Base-by-base conservation (phyloP, 2,888 invertebrate genomes). In the Ctenicera cuprea region DNA sequence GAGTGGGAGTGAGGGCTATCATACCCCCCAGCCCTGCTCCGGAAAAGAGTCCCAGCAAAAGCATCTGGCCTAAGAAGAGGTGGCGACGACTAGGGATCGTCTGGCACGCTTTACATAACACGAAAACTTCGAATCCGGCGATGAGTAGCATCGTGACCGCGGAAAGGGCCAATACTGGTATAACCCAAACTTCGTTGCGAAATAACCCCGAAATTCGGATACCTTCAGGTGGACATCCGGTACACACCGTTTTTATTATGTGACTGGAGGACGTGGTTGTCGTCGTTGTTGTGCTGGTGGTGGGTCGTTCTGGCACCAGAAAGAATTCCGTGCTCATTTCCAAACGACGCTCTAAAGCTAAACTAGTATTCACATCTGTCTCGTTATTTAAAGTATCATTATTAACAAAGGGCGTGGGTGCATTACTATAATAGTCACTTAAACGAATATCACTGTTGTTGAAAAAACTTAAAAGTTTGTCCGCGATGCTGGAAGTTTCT, bases 291-390 rank as follows among this genome's bases (percentile, higher is more conserved):
- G 81, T 79, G 57, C 84, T 80, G 7, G 84, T 85, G 71, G 88
- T 86, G 54, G 88, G 85, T 75, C 88, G 89, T 80, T 90, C 89
- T 38, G 95, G 95, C 81, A 95, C 90, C 79, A 94, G 89, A 86
- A 95, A 95, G 87, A 92, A 95, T 86, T 95, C 95, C 4, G 95
- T 95, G 87, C 94, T 95, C 91, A 95, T 92, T 87, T 95, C 94
- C 57, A 93, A 87, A 26, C 92, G 91, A 79, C 90, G 89, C 65
- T 81, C 79, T 30, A 83, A 67, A n/a, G 78, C 78, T 38, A 72
- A 45, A 63, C 65, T 67, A 64, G 63, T 30, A 50, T 76, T 59
- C 30, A 50, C 41, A 33, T n/a, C 14, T 33, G 59, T 22, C 16
- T 61, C 61, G 22, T 20, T 37, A 59, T 7, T 30, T 12, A 14